Evolutionary conservation across 2,888 invertebrate genomes (phyloP), one percentile per base, ranked within the genome.

Genomic region (Habrosyne pyritoides): DNA sequence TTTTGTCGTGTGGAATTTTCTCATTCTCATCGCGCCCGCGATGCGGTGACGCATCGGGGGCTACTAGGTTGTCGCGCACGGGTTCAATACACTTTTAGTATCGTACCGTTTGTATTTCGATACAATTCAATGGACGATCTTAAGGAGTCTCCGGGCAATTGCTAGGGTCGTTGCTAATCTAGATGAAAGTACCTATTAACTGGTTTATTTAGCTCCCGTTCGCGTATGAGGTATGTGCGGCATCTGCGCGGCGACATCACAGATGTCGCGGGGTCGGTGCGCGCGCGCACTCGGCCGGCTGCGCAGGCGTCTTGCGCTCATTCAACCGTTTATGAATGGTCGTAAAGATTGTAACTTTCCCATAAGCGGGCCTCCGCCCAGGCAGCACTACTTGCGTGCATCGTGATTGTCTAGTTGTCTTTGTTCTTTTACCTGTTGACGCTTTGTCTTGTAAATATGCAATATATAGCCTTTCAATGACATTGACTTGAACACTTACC

Each of bases 261-360:
- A 79, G 82, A 79, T 80, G 83, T 81, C 79, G 83, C 71, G 71
- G 72, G 76, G 79, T 75, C 76, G 79, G 73, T 74, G 78, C 77
- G 76, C 74, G 77, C 79, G 77, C 81, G 78, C 79, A 76, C 79
- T 78, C 66, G 59, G 61, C 65, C 65, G 62, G 50, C 71, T 66
- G 66, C 61, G 68, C 66, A 64, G 64, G 61, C 77, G 84, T 82
- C 83, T 83, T 84, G 85, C 81, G 84, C 86, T 86, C 89, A 89
- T 90, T 91, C 88, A 90, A 86, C 83, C 88, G 85, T 84, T 86
- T 81, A 89, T 89, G 89, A 90, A 91, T 90, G 91, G 84, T 84
- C 73, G 86, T 87, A 86, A 87, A 81, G 81, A 83, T 87, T 79
- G 87, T 83, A 83, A 84, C 88, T 89, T 90, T 90, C 89, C 87